phyloP scores from a whole-genome alignment of 2,888 invertebrate genomes.

The Diplolepis rosae region DNA sequence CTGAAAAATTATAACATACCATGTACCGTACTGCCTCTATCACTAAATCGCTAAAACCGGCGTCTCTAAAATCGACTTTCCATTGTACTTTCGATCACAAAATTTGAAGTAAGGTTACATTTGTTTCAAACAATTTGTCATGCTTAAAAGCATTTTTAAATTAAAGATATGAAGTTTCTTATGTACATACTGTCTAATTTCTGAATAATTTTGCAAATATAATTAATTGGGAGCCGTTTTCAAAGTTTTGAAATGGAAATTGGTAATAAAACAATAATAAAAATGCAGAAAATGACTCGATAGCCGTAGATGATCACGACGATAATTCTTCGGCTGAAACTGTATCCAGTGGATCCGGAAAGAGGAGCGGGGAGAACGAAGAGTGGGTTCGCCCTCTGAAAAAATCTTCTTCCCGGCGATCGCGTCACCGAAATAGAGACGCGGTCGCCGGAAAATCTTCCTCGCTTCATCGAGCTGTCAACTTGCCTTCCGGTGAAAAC shows the following conservation, averaged over 20 bases:
- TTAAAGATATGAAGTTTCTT: too few relatives aligned
- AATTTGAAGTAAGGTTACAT: too few relatives aligned
- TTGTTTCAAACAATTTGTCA: too few relatives aligned
- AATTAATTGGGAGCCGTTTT: background rate
- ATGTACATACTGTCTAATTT: too few relatives aligned
- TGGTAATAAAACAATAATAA: background rate
- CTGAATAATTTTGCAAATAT: too few relatives aligned
- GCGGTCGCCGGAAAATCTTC: conserved; percentile 28
- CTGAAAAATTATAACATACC: too few relatives aligned
- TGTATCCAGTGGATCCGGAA: conserved; percentile 59
- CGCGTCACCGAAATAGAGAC: conserved; percentile 39
- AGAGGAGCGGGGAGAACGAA: conserved; percentile 44
- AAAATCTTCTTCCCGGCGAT: conserved; percentile 37
- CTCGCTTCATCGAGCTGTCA: conserved; percentile 35
- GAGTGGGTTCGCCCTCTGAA: conserved; percentile 49
- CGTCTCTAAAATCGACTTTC: too few relatives aligned
- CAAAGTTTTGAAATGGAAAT: background rate
- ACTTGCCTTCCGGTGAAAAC: conserved; percentile 37
- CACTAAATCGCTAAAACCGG: too few relatives aligned
- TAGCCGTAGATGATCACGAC: conserved; percentile 52
- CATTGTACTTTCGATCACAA: too few relatives aligned
- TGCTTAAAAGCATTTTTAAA: too few relatives aligned
- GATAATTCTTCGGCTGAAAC: conserved; percentile 64
- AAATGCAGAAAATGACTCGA: conserved; percentile 11
- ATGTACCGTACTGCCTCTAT: too few relatives aligned